Conservation (phyloP, 2,113 vertebrate species). For the Epinephelus moara region DNA sequence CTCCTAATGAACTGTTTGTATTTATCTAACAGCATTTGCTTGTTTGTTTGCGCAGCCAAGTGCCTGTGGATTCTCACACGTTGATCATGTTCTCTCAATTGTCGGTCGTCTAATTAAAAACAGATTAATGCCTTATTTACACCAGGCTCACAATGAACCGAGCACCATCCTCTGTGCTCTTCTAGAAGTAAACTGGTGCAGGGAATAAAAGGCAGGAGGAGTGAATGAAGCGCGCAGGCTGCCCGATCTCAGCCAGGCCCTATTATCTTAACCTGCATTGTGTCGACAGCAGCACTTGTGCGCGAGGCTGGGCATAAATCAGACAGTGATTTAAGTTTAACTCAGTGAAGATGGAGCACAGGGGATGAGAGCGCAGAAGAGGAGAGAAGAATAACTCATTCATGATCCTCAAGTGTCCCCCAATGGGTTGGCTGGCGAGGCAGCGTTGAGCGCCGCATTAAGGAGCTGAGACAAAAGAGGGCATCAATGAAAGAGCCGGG, state of each 20-base stretch:
- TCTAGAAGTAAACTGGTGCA: conserved; percentile 16
- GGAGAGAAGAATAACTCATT: conserved; percentile 67
- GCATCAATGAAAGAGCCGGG: conserved; percentile 47
- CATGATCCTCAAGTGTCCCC: conserved; percentile 64
- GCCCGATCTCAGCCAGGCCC: conserved; percentile 21
- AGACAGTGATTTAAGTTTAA: conserved; percentile 77
- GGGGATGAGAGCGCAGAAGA: conserved; percentile 49
- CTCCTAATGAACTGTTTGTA: conserved; percentile 42
- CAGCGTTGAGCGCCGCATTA: conserved; percentile 59
- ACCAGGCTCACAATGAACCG: conserved; percentile 20
- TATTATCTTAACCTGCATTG: conserved; percentile 68
- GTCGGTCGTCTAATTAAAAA: conserved; percentile 55
- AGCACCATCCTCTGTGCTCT: neutral
- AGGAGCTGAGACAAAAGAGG: conserved; percentile 70
- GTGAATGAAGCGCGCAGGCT: conserved; percentile 31
- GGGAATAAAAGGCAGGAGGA: conserved; percentile 30
- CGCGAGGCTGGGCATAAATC: conserved; percentile 63
- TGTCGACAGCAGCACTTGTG: conserved; percentile 40
- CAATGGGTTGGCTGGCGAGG: conserved; percentile 39
- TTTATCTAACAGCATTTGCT: conserved; percentile 37
- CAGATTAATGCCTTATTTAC: conserved; percentile 63
- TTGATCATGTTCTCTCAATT: conserved; percentile 34
- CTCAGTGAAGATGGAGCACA: conserved; percentile 64
- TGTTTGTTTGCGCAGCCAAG: conserved; percentile 51
- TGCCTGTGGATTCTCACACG: conserved; percentile 43